Percentiles rank a stretch among this genome's conserved stretches.
Evolutionary conservation across 2,113 vertebrate species (phyloP).

Genomic region (Mellivora capensis): DNA sequence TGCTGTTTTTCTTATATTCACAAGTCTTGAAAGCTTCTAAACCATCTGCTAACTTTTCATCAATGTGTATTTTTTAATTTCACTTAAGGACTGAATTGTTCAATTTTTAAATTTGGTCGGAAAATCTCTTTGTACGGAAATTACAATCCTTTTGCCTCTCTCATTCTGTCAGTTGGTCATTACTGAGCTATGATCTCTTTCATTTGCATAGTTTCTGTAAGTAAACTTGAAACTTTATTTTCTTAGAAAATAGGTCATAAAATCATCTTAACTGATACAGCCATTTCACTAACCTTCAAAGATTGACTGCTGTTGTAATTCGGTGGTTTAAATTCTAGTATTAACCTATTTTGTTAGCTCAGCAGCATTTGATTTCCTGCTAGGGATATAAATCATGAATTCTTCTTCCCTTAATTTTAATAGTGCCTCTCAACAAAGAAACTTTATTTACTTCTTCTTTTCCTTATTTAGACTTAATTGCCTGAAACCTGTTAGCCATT

Average conservation of each 20-base stretch:
- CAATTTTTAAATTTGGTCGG: not conserved
- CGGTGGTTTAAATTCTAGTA: not conserved
- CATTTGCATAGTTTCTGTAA: slow-evolving; percentile 40
- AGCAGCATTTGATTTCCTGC: not conserved
- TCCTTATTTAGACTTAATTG: not conserved
- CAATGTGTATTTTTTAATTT: not conserved
- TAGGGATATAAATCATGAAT: not conserved
- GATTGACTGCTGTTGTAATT: not conserved
- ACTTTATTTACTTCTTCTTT: not conserved
- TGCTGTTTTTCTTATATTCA: not conserved
- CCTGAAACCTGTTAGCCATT: not conserved
- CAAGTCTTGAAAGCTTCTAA: not conserved
- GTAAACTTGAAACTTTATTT: slow-evolving; percentile 53
- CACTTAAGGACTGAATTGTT: not conserved
- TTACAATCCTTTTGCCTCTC: not conserved
- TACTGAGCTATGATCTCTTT: not conserved
- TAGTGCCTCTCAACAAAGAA: not conserved
- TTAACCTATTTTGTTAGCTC: slow-evolving; percentile 1
- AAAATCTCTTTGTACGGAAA: slow-evolving; percentile 14
- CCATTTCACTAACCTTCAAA: not conserved
- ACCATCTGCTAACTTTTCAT: not conserved
- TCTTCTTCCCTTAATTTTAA: not conserved
- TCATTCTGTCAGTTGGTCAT: not conserved
- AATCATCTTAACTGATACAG: not conserved
- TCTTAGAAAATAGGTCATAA: slow-evolving; percentile 57